Evolutionary conservation across 2,797 vertebrate species (phyloP).

Genomic region (Tolypeutes matacus): DNA sequence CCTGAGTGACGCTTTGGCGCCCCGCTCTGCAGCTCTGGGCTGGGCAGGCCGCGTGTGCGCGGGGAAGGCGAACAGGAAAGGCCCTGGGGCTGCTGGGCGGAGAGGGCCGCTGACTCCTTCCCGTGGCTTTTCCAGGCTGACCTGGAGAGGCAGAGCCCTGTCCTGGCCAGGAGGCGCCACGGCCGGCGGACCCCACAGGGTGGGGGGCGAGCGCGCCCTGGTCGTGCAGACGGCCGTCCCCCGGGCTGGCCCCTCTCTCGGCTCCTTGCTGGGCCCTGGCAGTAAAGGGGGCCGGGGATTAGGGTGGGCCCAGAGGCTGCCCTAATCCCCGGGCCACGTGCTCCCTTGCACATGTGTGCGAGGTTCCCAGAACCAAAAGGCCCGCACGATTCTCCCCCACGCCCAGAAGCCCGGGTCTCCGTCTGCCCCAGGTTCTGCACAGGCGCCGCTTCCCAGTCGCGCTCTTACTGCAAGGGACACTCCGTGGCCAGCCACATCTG

Average conservation of each 20-base stretch:
- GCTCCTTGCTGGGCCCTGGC: not conserved
- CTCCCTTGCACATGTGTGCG: no score
- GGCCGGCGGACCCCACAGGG: slow-evolving; percentile 92
- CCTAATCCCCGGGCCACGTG: not conserved
- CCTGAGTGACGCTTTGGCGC: no score
- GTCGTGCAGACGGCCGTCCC: not conserved
- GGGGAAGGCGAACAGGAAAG: not conserved
- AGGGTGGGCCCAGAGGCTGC: no score
- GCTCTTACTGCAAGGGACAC: no score
- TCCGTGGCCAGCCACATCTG: no score
- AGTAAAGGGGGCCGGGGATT: not conserved
- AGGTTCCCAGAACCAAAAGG: not conserved
- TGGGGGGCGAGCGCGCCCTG: slow-evolving; percentile 90
- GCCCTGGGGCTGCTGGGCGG: not conserved
- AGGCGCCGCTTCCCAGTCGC: no score
- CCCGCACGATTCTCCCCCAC: not conserved
- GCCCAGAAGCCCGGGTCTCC: not conserved
- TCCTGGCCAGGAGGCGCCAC: slow-evolving; percentile 93
- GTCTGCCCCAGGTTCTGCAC: no score
- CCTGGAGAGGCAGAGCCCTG: slow-evolving; percentile 92
- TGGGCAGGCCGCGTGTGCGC: slow-evolving; percentile 76
- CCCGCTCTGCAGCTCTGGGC: no score
- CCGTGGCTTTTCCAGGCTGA: slow-evolving; percentile 94
- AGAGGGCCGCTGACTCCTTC: slow-evolving; percentile 84
- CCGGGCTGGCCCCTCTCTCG: not conserved